Base-by-base conservation (phyloP, 2,113 vertebrate genomes). In the Riparia riparia region DNA sequence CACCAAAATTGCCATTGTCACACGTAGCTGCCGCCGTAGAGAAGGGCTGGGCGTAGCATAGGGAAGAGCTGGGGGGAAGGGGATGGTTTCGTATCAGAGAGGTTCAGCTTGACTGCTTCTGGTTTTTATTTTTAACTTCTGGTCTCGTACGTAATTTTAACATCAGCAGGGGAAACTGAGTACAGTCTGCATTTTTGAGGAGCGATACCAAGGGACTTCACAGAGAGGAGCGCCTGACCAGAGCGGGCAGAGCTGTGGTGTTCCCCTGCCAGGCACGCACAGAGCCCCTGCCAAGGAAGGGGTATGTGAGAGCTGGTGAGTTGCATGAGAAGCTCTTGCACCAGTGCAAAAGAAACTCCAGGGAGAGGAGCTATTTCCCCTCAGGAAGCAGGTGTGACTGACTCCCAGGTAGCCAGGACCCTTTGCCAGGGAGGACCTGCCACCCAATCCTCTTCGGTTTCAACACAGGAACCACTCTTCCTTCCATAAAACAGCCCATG, bases 101-200 rank as follows among this genome's bases (percentile, higher is more conserved):
- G 0, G 54, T 34, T 86, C 39, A 68, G 19, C 21, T 9, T 32
- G 21, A 14, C 50, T 34, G 22, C 71, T 96, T 94, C 92, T 70
- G 63, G 3, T 61, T 95, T 96, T 94, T 86, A 34, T 32, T 82
- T 87, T 58, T 73, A 87, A 58, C 64, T 79, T 86, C 42, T 63
- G 32, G 80, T 64, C 71, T 95, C 2, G 0, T 6, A 3, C 9
- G 37, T 86, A 51, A 66, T 78, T 95, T 95, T 92, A 83, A 73
- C 54, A 51, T 21, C 64, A 63, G 60, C 3, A 1, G 72, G 51
- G 50, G 64, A 80, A 95, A 56, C 1, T 1, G 20, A 66, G 53
- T 4, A 49, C 17, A 12, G 47, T 50, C 71, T 86, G 89, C 9
- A 1, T 54, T 80, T 49, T 53, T 4, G 2, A 37, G 0, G 0